Evolutionary conservation across 2,888 invertebrate genomes (phyloP), one percentile per base, ranked within the genome.

Genomic region (Linnaemya vulpina): DNA sequence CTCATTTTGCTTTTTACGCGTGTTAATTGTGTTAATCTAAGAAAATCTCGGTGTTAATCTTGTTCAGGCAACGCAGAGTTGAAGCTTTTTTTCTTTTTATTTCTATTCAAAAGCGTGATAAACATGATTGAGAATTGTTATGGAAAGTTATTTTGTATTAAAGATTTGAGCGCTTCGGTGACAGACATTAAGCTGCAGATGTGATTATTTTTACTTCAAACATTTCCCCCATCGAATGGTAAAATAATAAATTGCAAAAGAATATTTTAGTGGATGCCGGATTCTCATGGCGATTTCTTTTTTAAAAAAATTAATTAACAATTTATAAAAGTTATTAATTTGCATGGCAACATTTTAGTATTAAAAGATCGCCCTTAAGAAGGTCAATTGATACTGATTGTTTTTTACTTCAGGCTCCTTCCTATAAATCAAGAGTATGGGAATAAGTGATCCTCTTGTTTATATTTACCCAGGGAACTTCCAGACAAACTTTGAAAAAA

Each of bases 21-120:
- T 62, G n/a, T 38, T 38, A 62, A 22, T n/a, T 40, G 62, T 51
- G 62, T 63, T 60, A 71, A 71, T 71, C 30, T 8, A 3, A 17
- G 58, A 35, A 17, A 13, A 49, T 62, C 11, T 17, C 3, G 17
- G 13, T 22, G 40, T 63, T 5, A 20, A 20, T 3, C n/a, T 17
- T 17, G 3, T 9, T 4, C 17, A 43, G 5, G 1, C 8, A 17
- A 22, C 13, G 7, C n/a, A n/a, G 2, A 58, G 9, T 30, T 15
- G 4, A 30, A 13, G 49, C 3, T 49, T 49, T 17, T 17, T 49
- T 0, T 49, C 8, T 55, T 25, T 2, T 4, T 25, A 20, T 9
- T 1, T 55, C 1, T 25, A 30, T 30, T 30, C 5, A 30, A 30
- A 30, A n/a, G 25, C 15, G 55, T 55, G 3, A 55, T 15, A 30